Evolutionary conservation across 2,113 vertebrate genomes (phyloP), one percentile per base, ranked within the genome.

Genomic region (Trematocara stigmaticum): DNA sequence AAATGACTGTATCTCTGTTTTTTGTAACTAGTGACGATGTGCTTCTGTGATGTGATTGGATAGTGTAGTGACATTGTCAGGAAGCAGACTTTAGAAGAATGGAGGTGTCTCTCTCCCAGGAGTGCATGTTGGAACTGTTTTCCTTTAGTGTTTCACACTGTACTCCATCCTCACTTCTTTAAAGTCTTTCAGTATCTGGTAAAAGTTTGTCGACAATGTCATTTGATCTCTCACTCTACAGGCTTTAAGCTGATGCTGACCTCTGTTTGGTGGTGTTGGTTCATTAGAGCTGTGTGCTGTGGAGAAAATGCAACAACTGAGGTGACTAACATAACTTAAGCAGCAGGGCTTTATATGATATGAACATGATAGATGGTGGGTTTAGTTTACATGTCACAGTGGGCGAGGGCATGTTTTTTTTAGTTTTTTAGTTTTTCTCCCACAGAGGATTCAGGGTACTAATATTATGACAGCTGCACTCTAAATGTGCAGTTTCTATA

Each of bases 391-490:
- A 87, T 87, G 82, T 87, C 89, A 80, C 76, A 79, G 83, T 53
- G 82, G 69, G 61, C 38, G 83, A 86, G 85, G 57, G 40, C 51
- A 23, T 69, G 57, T 11, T 26, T 23, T 15, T 3, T 23, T 61
- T 40, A 5, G 26, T 26, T 29, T 45, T 45, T 6, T 56, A 26
- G 31, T 57, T 76, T 11, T 26, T 16, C 31, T 4, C 80, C 38
- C 29, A 38, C 26, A 6, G 76, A 71, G 64, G 42, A n/a, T 59
- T 82, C 16, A 5, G 52, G 23, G 78, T 84, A 80, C 52, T 83
- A 78, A 79, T 90, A 87, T 91, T 92, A 51, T 91, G 86, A 88
- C 92, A 93, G 93, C 87, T 91, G 88, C 18, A 47, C 79, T 78
- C 42, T 79, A 49, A 23, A 69, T 45, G 20, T 74, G 81, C 55